Evolutionary conservation across 2,113 vertebrate species (phyloP).

Genomic region (Crypturellus undulatus): DNA sequence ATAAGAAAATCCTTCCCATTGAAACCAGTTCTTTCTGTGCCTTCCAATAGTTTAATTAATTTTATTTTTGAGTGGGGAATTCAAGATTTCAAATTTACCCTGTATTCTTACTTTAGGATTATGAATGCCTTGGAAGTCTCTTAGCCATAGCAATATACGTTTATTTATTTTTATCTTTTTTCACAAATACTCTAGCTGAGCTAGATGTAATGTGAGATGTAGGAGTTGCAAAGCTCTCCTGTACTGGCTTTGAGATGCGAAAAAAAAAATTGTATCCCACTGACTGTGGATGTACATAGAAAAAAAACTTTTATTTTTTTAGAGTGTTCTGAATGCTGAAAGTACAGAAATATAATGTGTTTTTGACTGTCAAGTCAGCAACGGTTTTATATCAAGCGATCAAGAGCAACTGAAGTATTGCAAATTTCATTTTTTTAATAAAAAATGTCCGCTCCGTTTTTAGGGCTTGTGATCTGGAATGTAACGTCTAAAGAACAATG

Average conservation of each 20-base stretch:
- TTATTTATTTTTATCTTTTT: constrained; percentile 17
- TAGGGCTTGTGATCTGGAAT: not conserved
- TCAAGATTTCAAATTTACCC: not conserved
- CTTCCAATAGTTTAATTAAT: not conserved
- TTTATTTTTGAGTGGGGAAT: not conserved
- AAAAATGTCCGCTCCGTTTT: not conserved
- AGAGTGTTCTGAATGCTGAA: not conserved
- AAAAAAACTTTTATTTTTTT: not conserved
- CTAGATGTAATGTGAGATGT: not conserved
- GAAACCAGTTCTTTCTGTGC: not conserved
- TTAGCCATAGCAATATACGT: not conserved
- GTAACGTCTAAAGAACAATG: not conserved
- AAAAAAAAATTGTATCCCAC: not conserved
- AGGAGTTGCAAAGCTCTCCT: not conserved
- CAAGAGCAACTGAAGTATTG: not conserved
- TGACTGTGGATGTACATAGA: not conserved
- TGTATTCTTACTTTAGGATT: not conserved
- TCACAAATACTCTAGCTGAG: not conserved
- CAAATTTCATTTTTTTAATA: not conserved
- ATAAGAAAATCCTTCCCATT: not conserved
- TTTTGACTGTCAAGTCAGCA: not conserved
- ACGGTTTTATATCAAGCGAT: not conserved
- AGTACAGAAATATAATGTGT: not conserved
- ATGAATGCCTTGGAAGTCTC: not conserved
- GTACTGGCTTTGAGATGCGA: not conserved